Evolutionary conservation across 2,797 vertebrate genomes (phyloP), one percentile per base, ranked within the genome.

Genomic region (Spatula clypeata): DNA sequence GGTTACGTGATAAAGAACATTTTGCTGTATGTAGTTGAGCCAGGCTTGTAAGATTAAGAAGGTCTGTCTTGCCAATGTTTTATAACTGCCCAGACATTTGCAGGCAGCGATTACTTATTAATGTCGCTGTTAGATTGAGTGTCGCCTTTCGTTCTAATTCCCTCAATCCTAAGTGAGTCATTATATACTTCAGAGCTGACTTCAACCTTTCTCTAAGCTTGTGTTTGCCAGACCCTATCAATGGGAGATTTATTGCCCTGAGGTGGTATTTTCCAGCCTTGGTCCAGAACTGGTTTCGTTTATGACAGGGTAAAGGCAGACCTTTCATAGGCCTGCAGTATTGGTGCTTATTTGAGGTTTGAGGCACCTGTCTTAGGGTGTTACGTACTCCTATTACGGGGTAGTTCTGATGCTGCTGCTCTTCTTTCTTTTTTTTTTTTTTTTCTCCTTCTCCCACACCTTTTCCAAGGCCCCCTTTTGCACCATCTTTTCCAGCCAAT

Each of bases 181-280:
- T 96, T 96, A 90, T 15, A 89, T 94, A 92, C 86, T 92, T 97
- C 90, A 97, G 96, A 95, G 94, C 89, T 75, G 51, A 95, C 96
- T 97, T 96, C 94, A 97, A 73, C 92, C 79, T 96, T 96, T 94
- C 76, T 94, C 4, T 6, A 91, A 88, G 74, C 79, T 92, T 92
- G 96, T 92, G 89, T 94, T 97, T 97, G 95, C 96, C 97, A 93
- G 89, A 83, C 92, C 93, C 97, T 95, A 62, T 97, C 96, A 97
- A 95, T 62, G 64, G 60, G 93, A 98, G 97, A 98, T 97, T 97
- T 97, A 97, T 95, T 94, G 87, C 88, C 92, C 64, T 74, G 32
- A 77, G 93, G 91, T 96, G 96, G 97, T 88, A 92, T 97, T 97
- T 97, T 97, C 97, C 96, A 97, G 93, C 74, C 54, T 74, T 61